phyloP scores from a whole-genome alignment of 2,797 vertebrate species.

The Amphiprion clarkii region DNA sequence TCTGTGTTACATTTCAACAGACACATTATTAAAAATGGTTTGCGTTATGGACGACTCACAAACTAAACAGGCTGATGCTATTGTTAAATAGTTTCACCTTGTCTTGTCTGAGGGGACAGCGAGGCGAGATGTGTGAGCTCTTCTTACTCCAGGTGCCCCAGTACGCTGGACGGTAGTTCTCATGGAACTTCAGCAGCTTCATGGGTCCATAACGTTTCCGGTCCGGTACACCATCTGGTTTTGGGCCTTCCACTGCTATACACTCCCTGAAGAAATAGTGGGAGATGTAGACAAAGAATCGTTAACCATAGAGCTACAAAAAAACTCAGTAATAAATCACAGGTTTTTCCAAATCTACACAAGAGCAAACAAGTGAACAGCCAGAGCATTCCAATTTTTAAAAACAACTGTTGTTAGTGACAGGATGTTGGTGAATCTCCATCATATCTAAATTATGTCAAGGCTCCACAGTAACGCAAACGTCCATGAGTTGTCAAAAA shows the following conservation, averaged over 20 bases:
- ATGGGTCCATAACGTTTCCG: slow-evolving; percentile 89
- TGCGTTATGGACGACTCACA: too few species aligned
- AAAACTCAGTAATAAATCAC: background rate
- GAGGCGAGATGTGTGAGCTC: slow-evolving; percentile 84
- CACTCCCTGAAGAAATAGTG: slow-evolving; percentile 80
- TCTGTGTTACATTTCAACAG: background rate
- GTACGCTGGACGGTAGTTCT: slow-evolving; percentile 97
- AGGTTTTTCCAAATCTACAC: background rate
- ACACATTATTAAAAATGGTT: too few species aligned
- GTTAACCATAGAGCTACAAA: background rate
- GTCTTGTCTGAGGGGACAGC: slow-evolving; percentile 90
- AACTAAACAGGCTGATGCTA: too few species aligned
- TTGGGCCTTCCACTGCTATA: slow-evolving; percentile 79
- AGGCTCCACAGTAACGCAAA: background rate
- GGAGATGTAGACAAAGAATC: background rate
- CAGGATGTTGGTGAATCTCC: background rate
- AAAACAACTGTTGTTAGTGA: too few species aligned
- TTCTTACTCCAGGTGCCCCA: slow-evolving; percentile 98
- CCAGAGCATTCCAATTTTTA: too few species aligned
- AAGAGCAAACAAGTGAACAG: background rate
- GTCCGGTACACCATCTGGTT: slow-evolving; percentile 83
- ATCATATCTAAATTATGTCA: background rate
- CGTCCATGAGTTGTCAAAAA: too few species aligned
- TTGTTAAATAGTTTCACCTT: slow-evolving; percentile 79
- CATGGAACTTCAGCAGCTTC: slow-evolving; percentile 95